Evolutionary conservation across 2,888 invertebrate genomes (phyloP), one percentile per base, ranked within the genome.

Genomic region (Synanthedon formicaeformis): DNA sequence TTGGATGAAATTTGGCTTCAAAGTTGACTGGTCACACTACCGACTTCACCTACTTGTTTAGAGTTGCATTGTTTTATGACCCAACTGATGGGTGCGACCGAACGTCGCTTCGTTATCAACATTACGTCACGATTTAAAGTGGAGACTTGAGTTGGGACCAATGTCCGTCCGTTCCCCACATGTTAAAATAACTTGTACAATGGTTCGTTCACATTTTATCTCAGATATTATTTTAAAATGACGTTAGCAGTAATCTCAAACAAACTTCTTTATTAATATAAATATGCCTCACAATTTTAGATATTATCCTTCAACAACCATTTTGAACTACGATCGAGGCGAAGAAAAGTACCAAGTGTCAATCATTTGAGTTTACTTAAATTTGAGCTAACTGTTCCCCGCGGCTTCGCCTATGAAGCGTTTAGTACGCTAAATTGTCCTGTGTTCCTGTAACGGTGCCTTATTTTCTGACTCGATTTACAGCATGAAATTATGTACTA

Each of bases 111-210:
- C n/a, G 60, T 62, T 65, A 71, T 69, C 69, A 67, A 71, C 64
- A 59, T 45, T 45, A 14, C 45, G 45, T 45, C 45, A 34, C 51
- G 58, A 55, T 54, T 55, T 58, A 59, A 69, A 74, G 69, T 69
- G 66, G 61, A 60, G 60, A 55, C 65, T 64, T 64, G 64, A 64
- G 34, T 45, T 45, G 45, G 13, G 63, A 62, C 59, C 58, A 57
- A 48, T 55, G 58, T 60, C 65, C 62, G 60, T 61, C 58, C 52
- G 63, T 63, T 71, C 69, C 71, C 69, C 72, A 73, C 72, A 69
- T 69, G 70, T 71, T 67, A 71, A 67, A 61, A 40, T 52, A 54
- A 51, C 53, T 52, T 55, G 55, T 40, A 51, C 53, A 27, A 45
- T 53, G 54, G 63, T 62, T 64, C 63, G 62, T 55, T 59, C 58